Evolutionary conservation across 2,113 vertebrate species (phyloP).

Genomic region (Mustela nigripes): DNA sequence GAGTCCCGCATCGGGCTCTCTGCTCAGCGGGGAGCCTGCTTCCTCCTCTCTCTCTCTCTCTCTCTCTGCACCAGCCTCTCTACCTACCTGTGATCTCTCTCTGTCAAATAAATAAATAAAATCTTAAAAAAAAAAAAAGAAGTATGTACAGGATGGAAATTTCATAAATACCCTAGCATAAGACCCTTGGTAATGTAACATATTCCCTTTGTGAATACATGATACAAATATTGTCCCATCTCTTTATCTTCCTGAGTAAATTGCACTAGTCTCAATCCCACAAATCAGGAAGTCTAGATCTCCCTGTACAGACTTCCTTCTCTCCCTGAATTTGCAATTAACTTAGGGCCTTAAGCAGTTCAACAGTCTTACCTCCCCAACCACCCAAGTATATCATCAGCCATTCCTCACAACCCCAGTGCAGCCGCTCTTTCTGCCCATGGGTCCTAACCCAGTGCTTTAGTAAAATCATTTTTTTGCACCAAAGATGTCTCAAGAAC

Average conservation of each 20-base stretch:
- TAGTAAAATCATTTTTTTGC: neutral
- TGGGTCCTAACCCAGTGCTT: accelerated
- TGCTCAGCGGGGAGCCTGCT: too few relatives aligned
- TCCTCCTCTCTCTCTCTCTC: too few relatives aligned
- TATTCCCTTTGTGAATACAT: neutral
- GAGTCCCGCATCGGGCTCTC: too few relatives aligned
- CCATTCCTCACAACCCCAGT: neutral
- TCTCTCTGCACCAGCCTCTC: too few relatives aligned
- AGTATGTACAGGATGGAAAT: neutral
- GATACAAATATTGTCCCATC: neutral
- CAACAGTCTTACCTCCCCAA: neutral
- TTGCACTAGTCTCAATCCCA: neutral
- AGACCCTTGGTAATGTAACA: neutral
- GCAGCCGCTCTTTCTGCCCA: neutral
- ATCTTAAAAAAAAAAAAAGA: neutral
- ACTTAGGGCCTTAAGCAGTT: neutral
- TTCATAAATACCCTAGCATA: neutral
- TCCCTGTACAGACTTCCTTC: neutral
- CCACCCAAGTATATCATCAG: neutral
- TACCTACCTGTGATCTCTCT: too few relatives aligned
- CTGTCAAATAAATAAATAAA: too few relatives aligned
- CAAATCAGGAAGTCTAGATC: neutral
- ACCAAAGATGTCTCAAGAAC: neutral
- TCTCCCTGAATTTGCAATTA: neutral
- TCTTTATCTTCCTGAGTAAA: neutral